These are phyloP conservation scores for Crossaster papposus DNA, from an alignment of 53 echinoderm and acorn worm species.

Conservation along the genomic window DNA sequence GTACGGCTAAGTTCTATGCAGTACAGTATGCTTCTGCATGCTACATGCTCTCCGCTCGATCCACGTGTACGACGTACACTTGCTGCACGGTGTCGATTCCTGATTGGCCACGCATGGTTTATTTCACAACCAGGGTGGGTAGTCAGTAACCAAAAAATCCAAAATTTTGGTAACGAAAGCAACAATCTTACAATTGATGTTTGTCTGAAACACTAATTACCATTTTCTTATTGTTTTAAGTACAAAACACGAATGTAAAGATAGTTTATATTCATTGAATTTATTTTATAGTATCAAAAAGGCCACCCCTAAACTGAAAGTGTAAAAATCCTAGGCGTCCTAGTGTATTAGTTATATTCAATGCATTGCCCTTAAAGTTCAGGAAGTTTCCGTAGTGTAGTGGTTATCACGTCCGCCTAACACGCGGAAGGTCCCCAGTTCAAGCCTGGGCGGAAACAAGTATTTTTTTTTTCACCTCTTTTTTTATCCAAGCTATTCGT, in stretches of 20 bases:
- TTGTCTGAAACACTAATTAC: not conserved
- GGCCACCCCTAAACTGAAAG: too few species aligned
- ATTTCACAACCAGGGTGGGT: not conserved
- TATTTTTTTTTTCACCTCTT: conserved; percentile 21
- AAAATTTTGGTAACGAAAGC: not conserved
- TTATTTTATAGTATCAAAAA: too few species aligned
- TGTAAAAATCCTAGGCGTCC: too few species aligned
- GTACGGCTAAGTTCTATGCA: too few species aligned
- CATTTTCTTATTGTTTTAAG: not conserved
- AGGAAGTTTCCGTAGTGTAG: conserved; percentile 82
- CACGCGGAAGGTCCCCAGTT: conserved; percentile 89
- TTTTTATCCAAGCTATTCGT: not conserved
- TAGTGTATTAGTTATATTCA: not conserved
- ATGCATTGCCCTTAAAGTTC: not conserved
- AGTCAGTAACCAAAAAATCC: not conserved
- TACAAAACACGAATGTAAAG: not conserved
- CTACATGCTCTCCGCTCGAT: not conserved
- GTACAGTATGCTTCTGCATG: too few species aligned
- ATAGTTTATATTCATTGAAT: not conserved
- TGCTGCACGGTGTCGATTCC: conserved; percentile 39
- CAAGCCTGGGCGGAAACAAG: conserved; percentile 79
- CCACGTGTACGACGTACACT: conserved; percentile 37
- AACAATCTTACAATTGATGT: too few species aligned
- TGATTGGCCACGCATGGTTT: conserved; percentile 15
- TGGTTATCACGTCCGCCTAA: conserved; percentile 90